Evolutionary conservation across 2,113 vertebrate genomes (phyloP).

Genomic region (Eublepharis macularius): DNA sequence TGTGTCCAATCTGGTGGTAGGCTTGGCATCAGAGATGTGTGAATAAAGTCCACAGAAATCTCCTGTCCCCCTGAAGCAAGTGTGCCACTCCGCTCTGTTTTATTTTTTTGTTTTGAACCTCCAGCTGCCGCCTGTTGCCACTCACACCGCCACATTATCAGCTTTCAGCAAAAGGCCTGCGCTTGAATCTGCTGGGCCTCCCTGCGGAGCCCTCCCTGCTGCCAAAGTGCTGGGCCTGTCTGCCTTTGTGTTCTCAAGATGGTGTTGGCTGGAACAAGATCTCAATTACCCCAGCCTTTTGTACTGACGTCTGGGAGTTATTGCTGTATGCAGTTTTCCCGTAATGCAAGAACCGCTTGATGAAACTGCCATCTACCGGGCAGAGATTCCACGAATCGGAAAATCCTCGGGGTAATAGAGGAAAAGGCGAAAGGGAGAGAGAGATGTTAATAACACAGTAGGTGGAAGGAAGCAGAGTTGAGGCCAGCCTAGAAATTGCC

Average conservation of each 20-base stretch:
- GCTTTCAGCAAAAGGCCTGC: background rate
- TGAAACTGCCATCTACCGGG: conserved; percentile 59
- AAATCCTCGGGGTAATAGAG: background rate
- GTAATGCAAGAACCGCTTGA: conserved; percentile 25
- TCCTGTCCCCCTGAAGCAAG: too few species aligned
- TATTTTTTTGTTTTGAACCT: background rate
- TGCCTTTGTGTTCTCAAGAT: background rate
- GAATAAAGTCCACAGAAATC: background rate
- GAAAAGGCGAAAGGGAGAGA: background rate
- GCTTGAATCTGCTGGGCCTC: background rate
- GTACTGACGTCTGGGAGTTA: background rate
- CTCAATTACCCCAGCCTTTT: background rate
- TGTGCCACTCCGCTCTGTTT: background rate
- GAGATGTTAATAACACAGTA: conserved; percentile 57
- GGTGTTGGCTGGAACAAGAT: background rate
- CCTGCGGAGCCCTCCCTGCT: background rate
- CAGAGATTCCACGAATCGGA: background rate
- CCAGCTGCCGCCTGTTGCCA: background rate
- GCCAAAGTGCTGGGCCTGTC: accelerated
- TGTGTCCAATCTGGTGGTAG: background rate
- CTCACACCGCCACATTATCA: background rate
- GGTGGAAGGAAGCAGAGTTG: conserved; percentile 38
- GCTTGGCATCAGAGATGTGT: background rate
- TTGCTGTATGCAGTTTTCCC: background rate
- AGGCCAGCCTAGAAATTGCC: conserved; percentile 55